Percentiles rank a stretch among this genome's conserved stretches.
Conservation (phyloP, 2,113 vertebrate species). For the Chionomys nivalis region DNA sequence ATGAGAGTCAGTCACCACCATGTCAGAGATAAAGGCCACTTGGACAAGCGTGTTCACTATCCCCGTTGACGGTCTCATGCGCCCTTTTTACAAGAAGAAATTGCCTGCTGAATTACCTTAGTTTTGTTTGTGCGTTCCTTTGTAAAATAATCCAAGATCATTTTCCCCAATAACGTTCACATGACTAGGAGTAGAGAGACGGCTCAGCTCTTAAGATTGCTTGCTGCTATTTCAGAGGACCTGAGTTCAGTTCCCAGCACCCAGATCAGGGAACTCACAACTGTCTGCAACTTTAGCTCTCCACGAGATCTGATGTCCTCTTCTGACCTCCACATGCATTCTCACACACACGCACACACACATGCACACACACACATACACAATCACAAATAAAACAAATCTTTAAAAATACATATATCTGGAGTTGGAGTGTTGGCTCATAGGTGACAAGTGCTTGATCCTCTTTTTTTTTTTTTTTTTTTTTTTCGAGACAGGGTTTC, state of each 20-base stretch:
- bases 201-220: neutral
- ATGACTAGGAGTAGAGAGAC: neutral
- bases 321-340: neutral
- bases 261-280: neutral
- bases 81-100: neutral
- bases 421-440: neutral
- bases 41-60: neutral
- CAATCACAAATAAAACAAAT: neutral
- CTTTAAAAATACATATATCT: neutral
- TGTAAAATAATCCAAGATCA: neutral
- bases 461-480: no score
- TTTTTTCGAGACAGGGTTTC: no score
- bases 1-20: neutral
- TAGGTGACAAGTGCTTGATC: no score
- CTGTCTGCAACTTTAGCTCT: neutral
- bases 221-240: neutral
- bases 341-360: neutral
- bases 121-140: neutral
- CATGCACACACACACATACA: no score
- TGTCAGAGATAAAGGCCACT: neutral
- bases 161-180: neutral
- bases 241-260: neutral
- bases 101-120: neutral
- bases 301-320: no score
- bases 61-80: neutral